Evolutionary conservation across 2,797 vertebrate species (phyloP).

Genomic region (Allochrocebus solatus): DNA sequence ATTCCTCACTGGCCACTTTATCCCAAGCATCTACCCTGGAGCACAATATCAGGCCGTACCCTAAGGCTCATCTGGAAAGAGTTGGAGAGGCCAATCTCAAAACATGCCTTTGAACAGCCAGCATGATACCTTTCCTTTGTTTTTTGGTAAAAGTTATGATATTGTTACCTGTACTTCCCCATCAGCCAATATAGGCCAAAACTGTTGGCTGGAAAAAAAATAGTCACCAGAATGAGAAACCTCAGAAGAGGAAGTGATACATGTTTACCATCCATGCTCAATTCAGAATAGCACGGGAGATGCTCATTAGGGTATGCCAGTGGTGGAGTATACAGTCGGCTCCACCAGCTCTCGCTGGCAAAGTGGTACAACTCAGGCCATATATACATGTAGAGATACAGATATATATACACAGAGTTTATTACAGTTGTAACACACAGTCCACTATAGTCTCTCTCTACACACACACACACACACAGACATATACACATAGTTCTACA

Average conservation of each 20-base stretch:
- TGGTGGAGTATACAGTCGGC: rapidly evolving
- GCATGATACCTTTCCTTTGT: background rate
- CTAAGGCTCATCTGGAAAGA: no score
- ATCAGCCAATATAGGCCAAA: background rate
- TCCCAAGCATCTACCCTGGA: background rate
- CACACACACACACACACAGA: background rate
- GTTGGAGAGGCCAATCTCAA: background rate
- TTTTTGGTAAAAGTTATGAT: background rate
- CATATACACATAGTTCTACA: background rate
- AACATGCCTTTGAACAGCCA: background rate
- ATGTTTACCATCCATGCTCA: background rate
- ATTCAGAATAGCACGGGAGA: background rate
- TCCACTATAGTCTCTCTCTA: background rate
- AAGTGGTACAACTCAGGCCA: background rate
- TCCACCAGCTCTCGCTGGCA: background rate
- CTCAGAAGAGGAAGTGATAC: background rate
- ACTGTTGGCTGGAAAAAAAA: background rate
- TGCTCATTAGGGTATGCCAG: background rate
- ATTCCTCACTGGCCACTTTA: background rate
- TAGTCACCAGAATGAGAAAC: background rate
- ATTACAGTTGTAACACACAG: no score
- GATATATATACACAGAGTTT: no score
- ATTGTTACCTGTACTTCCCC: background rate
- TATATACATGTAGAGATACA: background rate
- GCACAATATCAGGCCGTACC: no score